Conservation (phyloP, 2,113 vertebrate species). For the Serranochromis macrocephalus region DNA sequence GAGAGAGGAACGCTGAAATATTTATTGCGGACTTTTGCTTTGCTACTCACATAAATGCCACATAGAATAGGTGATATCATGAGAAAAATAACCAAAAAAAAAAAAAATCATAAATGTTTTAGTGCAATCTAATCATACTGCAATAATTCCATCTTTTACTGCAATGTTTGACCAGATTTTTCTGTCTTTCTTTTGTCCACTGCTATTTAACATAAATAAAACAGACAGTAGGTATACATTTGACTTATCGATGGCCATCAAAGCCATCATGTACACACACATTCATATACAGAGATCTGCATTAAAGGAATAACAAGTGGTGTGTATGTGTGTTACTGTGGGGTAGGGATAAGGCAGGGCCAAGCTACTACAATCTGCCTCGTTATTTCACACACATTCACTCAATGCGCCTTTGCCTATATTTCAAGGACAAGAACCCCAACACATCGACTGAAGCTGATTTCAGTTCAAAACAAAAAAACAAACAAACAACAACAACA, state of each 20-base stretch:
- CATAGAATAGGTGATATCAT: background rate
- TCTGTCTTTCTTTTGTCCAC: background rate
- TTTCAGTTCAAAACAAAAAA: background rate
- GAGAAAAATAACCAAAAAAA: background rate
- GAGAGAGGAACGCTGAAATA: background rate
- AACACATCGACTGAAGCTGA: conserved; percentile 1
- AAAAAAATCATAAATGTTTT: background rate
- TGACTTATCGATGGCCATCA: background rate
- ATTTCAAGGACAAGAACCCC: conserved; percentile 55
- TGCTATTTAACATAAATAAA: background rate
- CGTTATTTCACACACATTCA: conserved; percentile 37
- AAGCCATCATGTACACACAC: background rate
- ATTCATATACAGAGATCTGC: background rate
- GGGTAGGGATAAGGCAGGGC: conserved; percentile 17
- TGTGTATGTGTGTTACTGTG: background rate
- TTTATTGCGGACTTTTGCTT: background rate
- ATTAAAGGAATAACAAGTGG: conserved; percentile 16
- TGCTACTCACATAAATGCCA: background rate
- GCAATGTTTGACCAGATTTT: background rate
- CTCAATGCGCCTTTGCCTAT: conserved; percentile 40
- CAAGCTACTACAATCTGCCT: conserved; percentile 38
- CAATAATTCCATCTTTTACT: background rate
- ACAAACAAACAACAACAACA: background rate
- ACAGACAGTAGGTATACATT: background rate
- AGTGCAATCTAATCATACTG: background rate